A percentile compares a stretch with the other conserved stretches of the same genome.
Evolutionary conservation across 2,888 invertebrate genomes (phyloP).

Genomic region (Dryobota labecula): DNA sequence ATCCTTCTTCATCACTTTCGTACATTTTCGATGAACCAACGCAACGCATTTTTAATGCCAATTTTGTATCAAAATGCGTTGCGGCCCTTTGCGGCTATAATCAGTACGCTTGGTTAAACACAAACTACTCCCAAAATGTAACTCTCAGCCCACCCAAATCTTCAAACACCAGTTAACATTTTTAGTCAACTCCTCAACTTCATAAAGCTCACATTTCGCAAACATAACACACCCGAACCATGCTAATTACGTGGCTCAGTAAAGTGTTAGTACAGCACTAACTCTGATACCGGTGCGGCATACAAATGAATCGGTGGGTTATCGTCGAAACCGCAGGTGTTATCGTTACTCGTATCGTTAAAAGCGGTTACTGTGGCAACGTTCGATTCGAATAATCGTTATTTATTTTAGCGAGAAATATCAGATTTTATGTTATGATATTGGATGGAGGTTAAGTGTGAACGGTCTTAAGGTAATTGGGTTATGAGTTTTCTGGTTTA

Average conservation of each 20-base stretch:
- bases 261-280: slow-evolving; percentile 65
- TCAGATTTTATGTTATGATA: slow-evolving; percentile 52
- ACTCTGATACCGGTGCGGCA: slow-evolving; percentile 59
- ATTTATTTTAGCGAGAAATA: slow-evolving; percentile 68
- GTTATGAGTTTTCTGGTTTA: slow-evolving; percentile 26
- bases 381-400: slow-evolving; percentile 71
- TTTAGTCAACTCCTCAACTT: slow-evolving; percentile 25
- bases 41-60: no score
- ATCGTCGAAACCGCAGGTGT: slow-evolving; percentile 72
- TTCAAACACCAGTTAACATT: slow-evolving; percentile 1
- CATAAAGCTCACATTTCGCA: slow-evolving; percentile 36
- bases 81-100: no score
- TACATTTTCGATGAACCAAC: no score
- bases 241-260: slow-evolving; percentile 66
- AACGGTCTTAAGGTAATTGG: slow-evolving; percentile 37
- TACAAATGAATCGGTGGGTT: slow-evolving; percentile 66
- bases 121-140: no score
- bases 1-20: no score
- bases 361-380: slow-evolving; percentile 65
- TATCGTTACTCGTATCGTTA: slow-evolving; percentile 72
- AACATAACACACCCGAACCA: slow-evolving; percentile 54
- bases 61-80: no score
- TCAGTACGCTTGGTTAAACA: no score
- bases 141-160: not conserved
- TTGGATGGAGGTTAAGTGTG: slow-evolving; percentile 29